Evolutionary conservation across 2,797 vertebrate genomes (phyloP).

Genomic region (Anguilla pacifica): DNA sequence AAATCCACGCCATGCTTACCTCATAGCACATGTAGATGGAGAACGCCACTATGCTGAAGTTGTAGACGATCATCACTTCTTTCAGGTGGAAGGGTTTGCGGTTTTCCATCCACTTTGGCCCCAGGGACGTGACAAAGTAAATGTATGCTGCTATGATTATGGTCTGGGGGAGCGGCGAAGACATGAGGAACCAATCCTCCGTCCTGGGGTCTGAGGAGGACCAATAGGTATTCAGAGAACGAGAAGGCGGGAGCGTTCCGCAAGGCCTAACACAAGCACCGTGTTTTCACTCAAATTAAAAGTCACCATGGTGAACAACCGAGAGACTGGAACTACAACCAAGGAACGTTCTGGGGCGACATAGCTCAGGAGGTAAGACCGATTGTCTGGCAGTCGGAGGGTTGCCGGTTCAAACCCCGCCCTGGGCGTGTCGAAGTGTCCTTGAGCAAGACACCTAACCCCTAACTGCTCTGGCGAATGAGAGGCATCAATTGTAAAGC

Average conservation of each 20-base stretch:
- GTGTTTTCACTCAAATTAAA: neutral
- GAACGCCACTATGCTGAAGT: slow-evolving; percentile 85
- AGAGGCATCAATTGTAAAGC: no score
- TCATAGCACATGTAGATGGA: slow-evolving; percentile 94
- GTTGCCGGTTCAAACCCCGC: no score
- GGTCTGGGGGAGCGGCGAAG: slow-evolving; percentile 86
- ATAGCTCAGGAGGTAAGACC: no score
- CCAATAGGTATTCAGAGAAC: neutral
- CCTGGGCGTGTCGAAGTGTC: no score
- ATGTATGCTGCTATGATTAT: slow-evolving; percentile 84
- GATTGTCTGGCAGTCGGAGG: no score
- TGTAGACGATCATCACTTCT: slow-evolving; percentile 83
- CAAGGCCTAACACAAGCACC: slow-evolving; percentile 1
- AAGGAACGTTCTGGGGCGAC: no score
- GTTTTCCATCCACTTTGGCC: slow-evolving; percentile 94
- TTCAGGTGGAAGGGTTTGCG: slow-evolving; percentile 90
- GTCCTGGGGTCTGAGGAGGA: slow-evolving; percentile 82
- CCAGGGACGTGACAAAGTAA: slow-evolving; percentile 88
- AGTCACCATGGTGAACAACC: neutral
- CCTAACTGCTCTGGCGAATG: no score
- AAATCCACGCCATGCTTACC: slow-evolving; percentile 67
- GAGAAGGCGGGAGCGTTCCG: neutral
- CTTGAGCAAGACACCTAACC: no score
- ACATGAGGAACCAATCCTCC: slow-evolving; percentile 87
- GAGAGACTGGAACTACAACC: neutral